Evolutionary conservation across 35 echinoderm and acorn worm genomes (phyloP).

Genomic region (Apostichopus japonicus): DNA sequence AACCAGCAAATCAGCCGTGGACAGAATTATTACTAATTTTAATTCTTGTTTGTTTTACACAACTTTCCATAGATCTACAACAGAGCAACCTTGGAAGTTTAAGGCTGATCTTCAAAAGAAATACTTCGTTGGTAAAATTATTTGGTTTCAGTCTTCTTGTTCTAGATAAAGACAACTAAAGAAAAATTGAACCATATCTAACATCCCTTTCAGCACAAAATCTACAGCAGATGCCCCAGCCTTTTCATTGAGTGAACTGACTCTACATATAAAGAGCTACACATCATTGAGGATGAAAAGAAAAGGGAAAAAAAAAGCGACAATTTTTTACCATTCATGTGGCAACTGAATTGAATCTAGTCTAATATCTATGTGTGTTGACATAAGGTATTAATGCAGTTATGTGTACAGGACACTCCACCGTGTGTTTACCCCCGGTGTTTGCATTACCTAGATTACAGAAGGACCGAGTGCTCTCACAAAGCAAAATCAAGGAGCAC

Average conservation of each 20-base stretch:
- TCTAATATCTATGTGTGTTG: constrained; percentile 51
- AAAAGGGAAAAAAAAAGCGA: neutral
- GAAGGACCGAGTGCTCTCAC: neutral
- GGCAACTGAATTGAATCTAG: constrained; percentile 9
- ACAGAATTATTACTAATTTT: too few relatives aligned
- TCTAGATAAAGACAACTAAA: neutral
- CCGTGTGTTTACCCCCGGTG: constrained; percentile 23
- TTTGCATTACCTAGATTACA: constrained; percentile 50
- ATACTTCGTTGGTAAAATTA: too few relatives aligned
- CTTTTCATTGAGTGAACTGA: too few relatives aligned
- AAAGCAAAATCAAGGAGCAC: constrained; percentile 5
- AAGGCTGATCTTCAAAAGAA: too few relatives aligned
- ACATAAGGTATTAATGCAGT: constrained; percentile 60
- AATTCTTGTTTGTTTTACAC: too few relatives aligned
- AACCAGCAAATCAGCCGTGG: too few relatives aligned
- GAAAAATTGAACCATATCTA: too few relatives aligned
- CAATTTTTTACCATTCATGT: constrained; percentile 29
- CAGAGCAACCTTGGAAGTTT: too few relatives aligned
- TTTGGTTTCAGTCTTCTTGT: neutral
- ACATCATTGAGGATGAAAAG: neutral
- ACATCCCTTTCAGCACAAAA: too few relatives aligned
- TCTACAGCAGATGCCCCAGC: too few relatives aligned
- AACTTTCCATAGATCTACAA: too few relatives aligned
- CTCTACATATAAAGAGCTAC: too few relatives aligned
- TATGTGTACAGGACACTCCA: constrained; percentile 55